Evolutionary conservation across 2,113 vertebrate species (phyloP), one percentile per base, ranked within the genome.

Genomic region (Etia nguti): DNA sequence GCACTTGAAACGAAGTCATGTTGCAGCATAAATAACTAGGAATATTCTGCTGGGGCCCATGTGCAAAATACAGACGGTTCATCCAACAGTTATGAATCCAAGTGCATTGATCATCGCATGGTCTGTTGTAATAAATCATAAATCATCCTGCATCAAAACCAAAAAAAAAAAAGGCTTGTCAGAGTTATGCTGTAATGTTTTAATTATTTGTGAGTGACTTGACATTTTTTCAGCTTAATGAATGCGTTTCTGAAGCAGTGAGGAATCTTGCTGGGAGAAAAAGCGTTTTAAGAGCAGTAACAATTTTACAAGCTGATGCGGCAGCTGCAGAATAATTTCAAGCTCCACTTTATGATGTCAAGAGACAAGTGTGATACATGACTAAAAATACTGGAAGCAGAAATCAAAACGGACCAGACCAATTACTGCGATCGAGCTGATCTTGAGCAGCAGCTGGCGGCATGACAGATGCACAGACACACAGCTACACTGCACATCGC

Each of bases 371-470:
- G 50, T 89, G 83, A 91, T 86, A 70, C 77, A 75, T 68, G 68
- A 88, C 88, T 89, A 88, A 91, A 92, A 92, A 89, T 88, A 89
- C 89, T 65, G 55, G 81, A 65, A 81, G 85, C 85, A 59, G 59
- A 88, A 82, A 86, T 89, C 80, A 65, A 82, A 88, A 68, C 56
- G 80, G 62, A 83, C 80, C 60, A 73, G 52, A 70, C 65, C 86
- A 88, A 91, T 91, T 89, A 89, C 84, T 84, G 84, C 46, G 22
- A 88, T 89, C 22, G 60, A 31, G 60, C 79, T 62, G 84, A 90
- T 93, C 62, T 83, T 83, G 48, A 86, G 82, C 84, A 85, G 92
- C 86, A 88, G 85, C 86, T 89, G 89, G 87, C 86, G 89, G 86
- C 24, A 12, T 48, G 46, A 46, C 59, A 87, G 79, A 80, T 36